Conservation (phyloP, 2,113 vertebrate genomes). For the Promerops cafer region DNA sequence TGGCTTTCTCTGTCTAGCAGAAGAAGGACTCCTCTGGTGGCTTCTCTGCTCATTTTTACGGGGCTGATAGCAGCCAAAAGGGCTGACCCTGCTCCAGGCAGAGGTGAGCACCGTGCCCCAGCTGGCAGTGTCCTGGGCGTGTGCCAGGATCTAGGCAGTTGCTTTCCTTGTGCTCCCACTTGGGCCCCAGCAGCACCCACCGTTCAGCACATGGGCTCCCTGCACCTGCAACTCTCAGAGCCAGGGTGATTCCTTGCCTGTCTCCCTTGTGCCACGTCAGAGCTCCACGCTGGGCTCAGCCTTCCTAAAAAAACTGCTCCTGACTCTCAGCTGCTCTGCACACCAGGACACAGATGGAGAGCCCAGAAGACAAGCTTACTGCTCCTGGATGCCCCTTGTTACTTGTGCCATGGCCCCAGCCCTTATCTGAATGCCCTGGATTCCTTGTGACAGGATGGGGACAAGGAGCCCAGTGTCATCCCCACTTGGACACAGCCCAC, state of each 20-base stretch:
- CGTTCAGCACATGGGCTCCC: fast-evolving
- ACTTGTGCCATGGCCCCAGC: neutral
- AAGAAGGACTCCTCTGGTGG: neutral
- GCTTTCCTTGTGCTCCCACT: neutral
- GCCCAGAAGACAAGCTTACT: neutral
- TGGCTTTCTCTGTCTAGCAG: neutral
- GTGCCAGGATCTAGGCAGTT: fast-evolving
- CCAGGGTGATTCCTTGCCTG: fast-evolving
- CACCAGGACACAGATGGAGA: neutral
- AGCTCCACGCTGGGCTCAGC: neutral
- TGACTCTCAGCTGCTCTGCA: neutral
- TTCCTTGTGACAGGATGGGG: neutral
- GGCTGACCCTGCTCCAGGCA: neutral
- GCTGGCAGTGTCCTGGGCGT: neutral
- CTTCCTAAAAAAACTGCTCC: neutral
- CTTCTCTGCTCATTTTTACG: neutral
- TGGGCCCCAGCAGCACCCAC: neutral
- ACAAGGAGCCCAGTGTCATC: neutral
- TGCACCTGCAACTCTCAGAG: too few species aligned
- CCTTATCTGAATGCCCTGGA: fast-evolving
- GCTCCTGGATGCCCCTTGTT: neutral
- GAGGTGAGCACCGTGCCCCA: neutral
- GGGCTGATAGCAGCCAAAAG: neutral
- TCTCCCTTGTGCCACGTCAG: neutral
- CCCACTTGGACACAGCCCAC: neutral